Evolutionary conservation across 2,113 vertebrate genomes (phyloP).

Genomic region (Bujurquina vittata): DNA sequence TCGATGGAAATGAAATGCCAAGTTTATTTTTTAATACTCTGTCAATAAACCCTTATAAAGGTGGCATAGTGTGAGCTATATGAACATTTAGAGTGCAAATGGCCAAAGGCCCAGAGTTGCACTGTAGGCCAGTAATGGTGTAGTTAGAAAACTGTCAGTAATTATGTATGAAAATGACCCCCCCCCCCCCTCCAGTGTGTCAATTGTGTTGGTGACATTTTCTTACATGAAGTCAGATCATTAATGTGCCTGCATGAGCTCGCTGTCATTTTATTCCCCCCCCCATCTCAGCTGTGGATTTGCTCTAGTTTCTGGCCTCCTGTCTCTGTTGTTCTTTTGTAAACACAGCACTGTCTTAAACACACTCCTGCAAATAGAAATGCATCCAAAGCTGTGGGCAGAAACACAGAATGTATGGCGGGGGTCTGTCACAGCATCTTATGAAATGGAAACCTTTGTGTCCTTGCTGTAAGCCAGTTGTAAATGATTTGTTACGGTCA

Average conservation of each 20-base stretch:
- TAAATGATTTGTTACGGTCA: slow-evolving; percentile 52
- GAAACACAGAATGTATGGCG: slow-evolving; percentile 11
- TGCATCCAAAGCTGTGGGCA: slow-evolving; percentile 18
- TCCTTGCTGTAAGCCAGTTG: slow-evolving; percentile 42
- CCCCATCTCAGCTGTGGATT: slow-evolving; percentile 1
- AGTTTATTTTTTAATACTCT: slow-evolving; percentile 30
- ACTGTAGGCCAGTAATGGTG: slow-evolving; percentile 55
- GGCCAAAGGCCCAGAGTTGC: slow-evolving; percentile 25
- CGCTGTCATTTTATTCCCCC: slow-evolving; percentile 11
- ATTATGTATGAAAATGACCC: slow-evolving; percentile 25
- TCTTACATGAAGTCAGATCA: slow-evolving; percentile 16
- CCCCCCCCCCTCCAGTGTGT: not conserved
- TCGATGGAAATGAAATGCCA: slow-evolving; percentile 26
- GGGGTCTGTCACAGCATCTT: not conserved
- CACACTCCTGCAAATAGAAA: not conserved
- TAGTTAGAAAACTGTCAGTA: slow-evolving; percentile 31
- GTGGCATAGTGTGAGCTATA: slow-evolving; percentile 32
- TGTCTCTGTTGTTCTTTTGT: slow-evolving; percentile 11
- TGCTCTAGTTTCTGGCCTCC: not conserved
- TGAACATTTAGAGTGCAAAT: slow-evolving; percentile 8
- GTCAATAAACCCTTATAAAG: slow-evolving; percentile 22
- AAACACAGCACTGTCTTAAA: not conserved
- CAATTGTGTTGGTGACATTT: slow-evolving; percentile 35
- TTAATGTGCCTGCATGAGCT: slow-evolving; percentile 50
- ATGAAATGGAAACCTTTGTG: slow-evolving; percentile 24